Conservation (phyloP, 2,888 invertebrate genomes). For the Phytoseiulus persimilis region DNA sequence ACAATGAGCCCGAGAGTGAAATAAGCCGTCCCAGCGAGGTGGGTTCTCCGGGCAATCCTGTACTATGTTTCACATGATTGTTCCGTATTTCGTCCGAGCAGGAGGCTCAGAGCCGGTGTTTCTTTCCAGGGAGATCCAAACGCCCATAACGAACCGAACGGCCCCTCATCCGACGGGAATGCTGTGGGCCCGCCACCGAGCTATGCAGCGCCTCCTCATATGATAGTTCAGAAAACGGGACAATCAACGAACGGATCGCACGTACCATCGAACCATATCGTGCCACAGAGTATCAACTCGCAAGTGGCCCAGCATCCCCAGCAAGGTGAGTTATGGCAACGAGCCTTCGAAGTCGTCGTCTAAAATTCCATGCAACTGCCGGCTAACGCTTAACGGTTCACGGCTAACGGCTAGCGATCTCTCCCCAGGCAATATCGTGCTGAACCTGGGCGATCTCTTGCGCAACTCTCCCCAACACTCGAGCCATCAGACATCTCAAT, state of each 20-base stretch:
- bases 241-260: background rate
- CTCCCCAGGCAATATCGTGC: slow-evolving; percentile 6
- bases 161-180: background rate
- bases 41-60: background rate
- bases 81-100: too few relatives aligned
- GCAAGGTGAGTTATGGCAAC: background rate
- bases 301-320: background rate
- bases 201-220: background rate
- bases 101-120: too few relatives aligned
- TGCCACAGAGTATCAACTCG: background rate
- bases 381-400: too few relatives aligned
- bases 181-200: background rate
- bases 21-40: background rate
- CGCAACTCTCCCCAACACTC: slow-evolving; percentile 27
- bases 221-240: background rate
- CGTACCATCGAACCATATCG: background rate
- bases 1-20: background rate
- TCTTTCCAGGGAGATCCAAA: background rate
- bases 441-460: slow-evolving; percentile 32
- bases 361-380: too few relatives aligned
- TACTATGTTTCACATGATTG: too few relatives aligned
- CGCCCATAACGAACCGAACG: background rate
- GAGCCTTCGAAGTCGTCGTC: too few relatives aligned
- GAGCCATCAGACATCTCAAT: background rate
- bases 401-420: too few relatives aligned